These are phyloP conservation scores for Gadus chalcogrammus DNA, from an alignment of 2,113 vertebrate species.

Conservation along the genomic window DNA sequence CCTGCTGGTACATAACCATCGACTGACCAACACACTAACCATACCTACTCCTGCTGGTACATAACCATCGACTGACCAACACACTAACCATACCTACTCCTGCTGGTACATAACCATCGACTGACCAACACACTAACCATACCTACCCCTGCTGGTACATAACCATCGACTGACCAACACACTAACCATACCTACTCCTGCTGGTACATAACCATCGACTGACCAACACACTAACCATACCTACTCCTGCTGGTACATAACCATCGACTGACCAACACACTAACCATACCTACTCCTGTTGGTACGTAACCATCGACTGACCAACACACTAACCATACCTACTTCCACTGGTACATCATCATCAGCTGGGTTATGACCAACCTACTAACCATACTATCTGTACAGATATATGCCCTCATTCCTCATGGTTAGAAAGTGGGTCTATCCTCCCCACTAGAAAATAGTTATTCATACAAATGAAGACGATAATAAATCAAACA, in stretches of 20 bases:
- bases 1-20: too few relatives aligned
- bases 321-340: slow-evolving; percentile 12
- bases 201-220: slow-evolving; percentile 81
- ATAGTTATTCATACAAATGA: too few relatives aligned
- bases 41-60: slow-evolving; percentile 90
- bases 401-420: too few relatives aligned
- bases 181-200: slow-evolving; percentile 79
- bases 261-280: slow-evolving; percentile 62
- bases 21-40: too few relatives aligned
- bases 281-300: slow-evolving; percentile 83
- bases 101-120: slow-evolving; percentile 85
- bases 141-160: slow-evolving; percentile 92
- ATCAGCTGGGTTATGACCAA: too few relatives aligned
- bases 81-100: slow-evolving; percentile 73
- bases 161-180: slow-evolving; percentile 55
- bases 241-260: slow-evolving; percentile 93
- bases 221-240: too few relatives aligned
- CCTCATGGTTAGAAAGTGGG: too few relatives aligned
- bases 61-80: slow-evolving; percentile 63
- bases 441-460: too few relatives aligned
- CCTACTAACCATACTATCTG: too few relatives aligned
- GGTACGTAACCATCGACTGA: slow-evolving; percentile 81
- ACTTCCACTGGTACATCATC: not conserved
- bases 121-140: too few relatives aligned
- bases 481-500: too few relatives aligned